Evolutionary conservation across 2,888 invertebrate genomes (phyloP), one percentile per base, ranked within the genome.

Genomic region (Luffia ferchaultella): DNA sequence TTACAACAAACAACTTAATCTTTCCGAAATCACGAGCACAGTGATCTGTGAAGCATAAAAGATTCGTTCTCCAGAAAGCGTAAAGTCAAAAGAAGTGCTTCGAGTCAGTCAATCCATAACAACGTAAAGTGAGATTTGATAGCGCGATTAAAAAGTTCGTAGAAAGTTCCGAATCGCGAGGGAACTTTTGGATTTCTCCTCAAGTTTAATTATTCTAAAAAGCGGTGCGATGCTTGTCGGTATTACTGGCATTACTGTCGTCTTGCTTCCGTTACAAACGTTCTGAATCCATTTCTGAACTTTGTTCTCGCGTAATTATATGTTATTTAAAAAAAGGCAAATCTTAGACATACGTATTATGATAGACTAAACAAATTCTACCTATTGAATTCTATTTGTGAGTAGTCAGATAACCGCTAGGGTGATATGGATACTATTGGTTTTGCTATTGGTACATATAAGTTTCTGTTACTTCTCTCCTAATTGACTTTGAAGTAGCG

Each of bases 111-210:
- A 50, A 42, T 50, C 41, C 46, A 42, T 46, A 42, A 42, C 46
- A 50, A 50, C 41, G 46, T 45, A 20, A 50, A 46, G 46, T 46
- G 46, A 46, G 16, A 18, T 42, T 42, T 50, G 50, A 50, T 50
- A 42, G 50, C 20, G 16, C 46, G 50, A 46, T 46, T 50, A 16
- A 46, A 46, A 47, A 50, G 20, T 50, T 50, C 42, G 42, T 16
- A 12, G 5, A 12, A 30, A 30, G 30, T 30, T 30, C 30, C 5
- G 30, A 30, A 30, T 30, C 12, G 30, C 12, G 30, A 30, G 30
- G 5, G 30, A 30, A 30, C 5, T 30, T 30, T 30, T 3, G 12
- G 30, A 30, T 30, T 30, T 30, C 30, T 3, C 30, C 30, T 12
- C 5, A 12, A 30, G 30, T 30, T 30, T 30, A 30, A 30, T 30